Conservation (phyloP, 2,797 vertebrate genomes). For the Erethizon dorsatum region DNA sequence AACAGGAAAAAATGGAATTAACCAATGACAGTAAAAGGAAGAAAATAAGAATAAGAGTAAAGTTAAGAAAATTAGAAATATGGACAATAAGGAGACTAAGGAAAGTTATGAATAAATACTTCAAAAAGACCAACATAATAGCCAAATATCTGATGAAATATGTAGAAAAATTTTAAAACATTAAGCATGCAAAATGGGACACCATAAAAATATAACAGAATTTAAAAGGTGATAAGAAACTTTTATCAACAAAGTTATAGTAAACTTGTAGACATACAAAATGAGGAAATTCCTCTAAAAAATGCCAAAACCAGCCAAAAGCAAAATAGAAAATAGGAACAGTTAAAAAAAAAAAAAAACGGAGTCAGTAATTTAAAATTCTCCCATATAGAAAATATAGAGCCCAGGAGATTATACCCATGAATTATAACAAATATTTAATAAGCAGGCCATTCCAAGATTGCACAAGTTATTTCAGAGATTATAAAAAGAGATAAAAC, state of each 20-base stretch:
- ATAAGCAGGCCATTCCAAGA: neutral
- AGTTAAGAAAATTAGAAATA: slow-evolving; percentile 47
- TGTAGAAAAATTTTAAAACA: slow-evolving; percentile 7
- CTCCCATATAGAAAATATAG: neutral
- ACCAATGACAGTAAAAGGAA: slow-evolving; percentile 2
- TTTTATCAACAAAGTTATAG: neutral
- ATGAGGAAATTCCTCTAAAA: neutral
- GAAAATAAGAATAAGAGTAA: neutral
- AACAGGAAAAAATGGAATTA: neutral
- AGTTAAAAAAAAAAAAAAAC: slow-evolving; percentile 6
- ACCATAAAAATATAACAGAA: neutral
- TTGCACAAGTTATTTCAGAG: slow-evolving; percentile 3
- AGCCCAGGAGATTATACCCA: neutral
- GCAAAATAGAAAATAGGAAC: neutral
- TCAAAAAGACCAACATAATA: slow-evolving; percentile 15
- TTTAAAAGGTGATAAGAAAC: neutral
- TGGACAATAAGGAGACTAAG: neutral
- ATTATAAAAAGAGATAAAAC: neutral
- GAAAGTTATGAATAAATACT: neutral
- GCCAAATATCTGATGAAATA: neutral
- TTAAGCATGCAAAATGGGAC: neutral
- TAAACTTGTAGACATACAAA: neutral
- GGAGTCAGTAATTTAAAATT: neutral
- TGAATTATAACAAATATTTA: neutral
- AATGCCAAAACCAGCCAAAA: neutral